Evolutionary conservation across 2,797 vertebrate genomes (phyloP).

Genomic region (Ambastaia sidthimunki): DNA sequence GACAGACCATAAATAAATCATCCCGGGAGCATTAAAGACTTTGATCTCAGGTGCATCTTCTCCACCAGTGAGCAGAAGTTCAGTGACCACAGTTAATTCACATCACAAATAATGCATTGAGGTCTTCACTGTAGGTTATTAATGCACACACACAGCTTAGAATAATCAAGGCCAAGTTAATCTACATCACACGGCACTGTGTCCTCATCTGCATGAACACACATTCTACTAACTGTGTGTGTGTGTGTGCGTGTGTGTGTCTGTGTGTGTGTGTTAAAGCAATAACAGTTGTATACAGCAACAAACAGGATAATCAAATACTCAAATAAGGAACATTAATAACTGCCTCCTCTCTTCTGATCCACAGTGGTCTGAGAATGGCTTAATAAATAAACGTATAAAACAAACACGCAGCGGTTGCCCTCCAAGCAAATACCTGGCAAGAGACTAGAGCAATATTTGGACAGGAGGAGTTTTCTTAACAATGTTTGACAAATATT

Average conservation of each 20-base stretch:
- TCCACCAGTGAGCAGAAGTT: background rate
- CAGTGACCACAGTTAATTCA: constrained; percentile 20
- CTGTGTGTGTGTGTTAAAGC: constrained; percentile 28
- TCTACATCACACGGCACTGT: background rate
- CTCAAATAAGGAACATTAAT: constrained; percentile 54
- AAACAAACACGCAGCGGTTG: background rate
- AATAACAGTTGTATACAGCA: constrained; percentile 42
- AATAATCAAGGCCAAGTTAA: constrained; percentile 11
- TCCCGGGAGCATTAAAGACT: constrained; percentile 5
- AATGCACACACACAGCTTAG: background rate
- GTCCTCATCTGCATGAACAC: constrained; percentile 6
- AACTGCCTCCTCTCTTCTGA: constrained; percentile 43
- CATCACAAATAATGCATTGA: constrained; percentile 9
- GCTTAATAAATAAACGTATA: constrained; percentile 39
- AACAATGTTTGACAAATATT: constrained; percentile 35
- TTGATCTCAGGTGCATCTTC: no score
- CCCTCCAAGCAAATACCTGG: constrained; percentile 16
- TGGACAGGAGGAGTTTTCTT: background rate
- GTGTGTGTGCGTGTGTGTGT: background rate
- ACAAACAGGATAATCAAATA: constrained; percentile 62
- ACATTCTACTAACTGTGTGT: constrained; percentile 19
- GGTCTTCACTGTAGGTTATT: constrained; percentile 13
- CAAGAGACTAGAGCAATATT: background rate
- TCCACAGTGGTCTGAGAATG: constrained; percentile 35
- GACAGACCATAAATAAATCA: background rate